phyloP scores from a whole-genome alignment of 2,888 invertebrate genomes.

The Dasypogon diadema region DNA sequence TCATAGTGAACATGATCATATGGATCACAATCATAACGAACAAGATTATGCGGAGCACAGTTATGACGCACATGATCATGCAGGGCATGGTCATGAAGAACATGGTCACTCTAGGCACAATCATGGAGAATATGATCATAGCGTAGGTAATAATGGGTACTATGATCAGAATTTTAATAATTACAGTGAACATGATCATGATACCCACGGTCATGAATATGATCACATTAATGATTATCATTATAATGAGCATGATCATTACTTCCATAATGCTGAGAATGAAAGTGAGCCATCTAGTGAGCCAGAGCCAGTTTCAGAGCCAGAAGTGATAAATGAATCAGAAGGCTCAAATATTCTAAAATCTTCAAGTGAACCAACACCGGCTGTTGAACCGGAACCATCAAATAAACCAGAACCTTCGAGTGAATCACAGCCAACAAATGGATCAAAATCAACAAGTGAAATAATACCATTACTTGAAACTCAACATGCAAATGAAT shows the following conservation, averaged over 20 bases:
- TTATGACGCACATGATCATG: not conserved
- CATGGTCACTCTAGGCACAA: slow-evolving; percentile 25
- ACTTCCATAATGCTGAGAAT: not conserved
- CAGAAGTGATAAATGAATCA: not conserved
- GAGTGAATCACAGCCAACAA: slow-evolving; percentile 64
- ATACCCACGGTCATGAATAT: not conserved
- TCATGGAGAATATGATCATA: not conserved
- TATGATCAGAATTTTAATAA: too few species aligned
- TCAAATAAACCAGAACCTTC: slow-evolving; percentile 61
- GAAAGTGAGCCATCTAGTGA: slow-evolving; percentile 54
- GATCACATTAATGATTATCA: slow-evolving; percentile 2
- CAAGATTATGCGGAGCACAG: slow-evolving; percentile 9
- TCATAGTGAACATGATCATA: not conserved
- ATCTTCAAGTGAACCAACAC: slow-evolving; percentile 48
- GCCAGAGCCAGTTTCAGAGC: slow-evolving; percentile 58
- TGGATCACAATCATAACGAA: not conserved
- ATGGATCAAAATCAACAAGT: slow-evolving; percentile 64
- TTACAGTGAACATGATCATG: not conserved
- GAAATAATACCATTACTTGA: slow-evolving; percentile 65
- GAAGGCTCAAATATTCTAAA: slow-evolving; percentile 2
- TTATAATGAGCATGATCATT: slow-evolving; percentile 15
- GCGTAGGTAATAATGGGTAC: too few species aligned
- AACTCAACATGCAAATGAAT: too few species aligned
- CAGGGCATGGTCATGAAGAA: not conserved
- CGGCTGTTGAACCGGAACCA: slow-evolving; percentile 51